Conservation (phyloP, 1,140 invertebrate genomes). For the Drosophila simulans region DNA sequence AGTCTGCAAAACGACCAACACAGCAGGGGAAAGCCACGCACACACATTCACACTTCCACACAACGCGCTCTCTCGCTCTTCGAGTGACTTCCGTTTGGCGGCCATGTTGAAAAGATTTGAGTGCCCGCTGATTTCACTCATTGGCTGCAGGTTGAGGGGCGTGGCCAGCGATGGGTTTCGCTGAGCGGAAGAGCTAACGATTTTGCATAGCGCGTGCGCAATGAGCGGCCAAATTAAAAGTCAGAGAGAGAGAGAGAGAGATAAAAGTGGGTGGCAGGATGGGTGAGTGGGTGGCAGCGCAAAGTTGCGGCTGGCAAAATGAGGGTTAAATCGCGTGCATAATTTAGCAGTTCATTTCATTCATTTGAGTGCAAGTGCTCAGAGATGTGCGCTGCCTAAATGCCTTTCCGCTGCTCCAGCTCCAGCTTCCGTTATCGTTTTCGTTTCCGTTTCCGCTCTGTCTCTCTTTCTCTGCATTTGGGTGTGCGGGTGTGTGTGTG, state of each 20-base stretch:
- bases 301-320: conserved; percentile 66
- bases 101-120: conserved; percentile 78
- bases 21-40: conserved; percentile 25
- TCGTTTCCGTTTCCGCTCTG: conserved; percentile 25
- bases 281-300: conserved; percentile 10
- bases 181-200: conserved; percentile 24
- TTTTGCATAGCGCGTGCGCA: conserved; percentile 16
- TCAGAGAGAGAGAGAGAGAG: neutral
- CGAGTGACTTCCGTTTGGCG: conserved; percentile 48
- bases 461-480: conserved; percentile 10
- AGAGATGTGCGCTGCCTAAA: conserved; percentile 59
- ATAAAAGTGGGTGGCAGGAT: neutral
- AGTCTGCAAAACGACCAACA: conserved; percentile 56
- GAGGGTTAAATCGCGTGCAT: conserved; percentile 83
- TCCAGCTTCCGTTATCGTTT: neutral
- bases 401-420: conserved; percentile 26
- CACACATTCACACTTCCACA: conserved; percentile 5
- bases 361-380: conserved; percentile 81
- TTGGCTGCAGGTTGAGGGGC: conserved; percentile 61
- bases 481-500: neutral
- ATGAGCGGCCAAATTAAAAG: conserved; percentile 16
- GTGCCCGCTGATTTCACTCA: conserved; percentile 24
- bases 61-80: conserved; percentile 9
- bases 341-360: conserved; percentile 84
- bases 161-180: conserved; percentile 31